Evolutionary conservation across 2,797 vertebrate genomes (phyloP), one percentile per base, ranked within the genome.

Genomic region (Echeneis naucrates): DNA sequence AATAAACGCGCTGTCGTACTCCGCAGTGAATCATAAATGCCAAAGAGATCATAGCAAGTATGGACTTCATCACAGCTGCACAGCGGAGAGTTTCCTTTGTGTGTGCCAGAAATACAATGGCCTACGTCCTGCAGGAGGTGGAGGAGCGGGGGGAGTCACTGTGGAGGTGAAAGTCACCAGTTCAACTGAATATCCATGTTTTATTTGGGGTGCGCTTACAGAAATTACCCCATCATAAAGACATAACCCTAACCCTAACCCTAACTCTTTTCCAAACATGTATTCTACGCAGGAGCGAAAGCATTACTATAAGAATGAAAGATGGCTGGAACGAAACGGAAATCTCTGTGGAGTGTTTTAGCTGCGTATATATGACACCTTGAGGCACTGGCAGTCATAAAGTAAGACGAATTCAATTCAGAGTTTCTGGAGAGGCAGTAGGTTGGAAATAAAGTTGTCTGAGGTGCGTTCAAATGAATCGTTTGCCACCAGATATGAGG

Each of bases 381-480:
- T 50, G 13, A 50, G 17, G 9, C 50, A 54, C 30, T 23, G 17
- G 19, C 30, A 50, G 19, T 32, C 66, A 61, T 40, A 26, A 58
- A 8, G 26, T 60, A 21, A 63, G 55, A 62, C 50, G n/a, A 54
- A 57, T 59, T 77, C 32, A 37, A 51, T 66, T 65, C 44, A 13
- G 55, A 71, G 56, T 32, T 77, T 61, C n/a, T 54, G 27, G 14
- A 32, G 66, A 73, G 24, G 50, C 37, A 40, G 27, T 30, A 19
- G 2, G 8, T 54, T 53, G 45, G 62, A 82, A 80, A 65, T 48
- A 12, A 74, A 74, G n/a, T 47, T 40, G 51, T 63, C 50, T 23
- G 44, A 37, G 65, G 67, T 64, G 60, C 1, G 58, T 72, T 80
- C 8, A 68, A 47, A 56, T 71, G 42, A n/a, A 72, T 61, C 58